Evolutionary conservation across 2,113 vertebrate species (phyloP).

Genomic region (Panthera tigris): DNA sequence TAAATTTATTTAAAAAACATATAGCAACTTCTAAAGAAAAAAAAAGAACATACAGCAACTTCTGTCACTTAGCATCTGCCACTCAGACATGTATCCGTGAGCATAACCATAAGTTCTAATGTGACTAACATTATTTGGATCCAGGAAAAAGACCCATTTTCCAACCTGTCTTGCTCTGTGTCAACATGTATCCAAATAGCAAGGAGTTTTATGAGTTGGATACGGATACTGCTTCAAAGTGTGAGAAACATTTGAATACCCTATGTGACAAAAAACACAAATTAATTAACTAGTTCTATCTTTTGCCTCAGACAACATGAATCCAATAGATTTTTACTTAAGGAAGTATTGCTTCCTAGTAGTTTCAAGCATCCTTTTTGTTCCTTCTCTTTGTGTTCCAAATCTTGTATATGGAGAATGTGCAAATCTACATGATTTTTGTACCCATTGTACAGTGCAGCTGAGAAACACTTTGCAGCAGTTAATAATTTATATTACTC

Average conservation of each 20-base stretch:
- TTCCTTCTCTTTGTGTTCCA: background rate
- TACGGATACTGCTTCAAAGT: background rate
- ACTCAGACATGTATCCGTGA: background rate
- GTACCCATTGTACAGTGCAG: background rate
- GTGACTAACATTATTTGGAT: background rate
- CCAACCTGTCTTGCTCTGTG: background rate
- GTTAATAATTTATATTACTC: background rate
- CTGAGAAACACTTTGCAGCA: background rate
- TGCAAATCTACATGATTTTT: background rate
- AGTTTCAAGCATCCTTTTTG: background rate
- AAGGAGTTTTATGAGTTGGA: background rate
- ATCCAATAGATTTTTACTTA: conserved; percentile 12
- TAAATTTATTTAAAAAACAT: background rate
- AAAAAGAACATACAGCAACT: background rate
- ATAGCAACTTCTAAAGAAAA: background rate
- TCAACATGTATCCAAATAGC: background rate
- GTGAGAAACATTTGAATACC: background rate
- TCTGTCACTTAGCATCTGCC: background rate
- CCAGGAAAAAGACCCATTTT: background rate
- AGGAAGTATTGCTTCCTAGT: conserved; percentile 10
- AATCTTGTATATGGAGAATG: conserved; percentile 15
- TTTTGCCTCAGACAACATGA: conserved; percentile 17
- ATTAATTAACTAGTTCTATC: conserved; percentile 21
- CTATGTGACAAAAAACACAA: background rate
- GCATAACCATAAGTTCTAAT: background rate